Conservation (phyloP, 2,888 invertebrate species). For the Entomobrya proxima region DNA sequence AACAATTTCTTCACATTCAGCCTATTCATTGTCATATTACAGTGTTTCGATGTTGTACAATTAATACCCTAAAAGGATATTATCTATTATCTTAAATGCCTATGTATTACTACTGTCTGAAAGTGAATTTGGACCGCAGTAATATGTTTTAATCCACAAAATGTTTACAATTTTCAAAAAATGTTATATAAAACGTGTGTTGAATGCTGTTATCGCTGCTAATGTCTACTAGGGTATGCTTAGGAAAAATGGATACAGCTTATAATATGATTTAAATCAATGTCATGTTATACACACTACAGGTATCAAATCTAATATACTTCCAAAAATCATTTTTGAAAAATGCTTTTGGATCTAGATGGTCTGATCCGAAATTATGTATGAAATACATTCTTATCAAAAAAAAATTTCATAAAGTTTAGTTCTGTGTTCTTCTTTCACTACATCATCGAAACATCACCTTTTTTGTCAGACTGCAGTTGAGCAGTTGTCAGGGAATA, state of each 20-base stretch:
- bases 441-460: too few species aligned
- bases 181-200: too few species aligned
- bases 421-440: too few species aligned
- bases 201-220: too few species aligned
- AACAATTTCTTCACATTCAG: background rate
- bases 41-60: background rate
- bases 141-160: background rate
- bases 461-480: too few species aligned
- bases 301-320: background rate
- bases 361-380: constrained; percentile 19
- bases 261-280: too few species aligned
- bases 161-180: background rate
- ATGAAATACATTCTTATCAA: background rate
- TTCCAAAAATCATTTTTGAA: too few species aligned
- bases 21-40: background rate
- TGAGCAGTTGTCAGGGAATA: background rate
- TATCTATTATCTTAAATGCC: too few species aligned
- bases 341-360: background rate
- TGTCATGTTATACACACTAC: background rate
- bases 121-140: background rate
- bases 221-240: too few species aligned
- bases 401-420: background rate
- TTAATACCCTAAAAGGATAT: background rate
- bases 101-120: background rate
- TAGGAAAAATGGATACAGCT: too few species aligned